Conservation (phyloP, 2,797 vertebrate species). For the Tarsius wallacei region DNA sequence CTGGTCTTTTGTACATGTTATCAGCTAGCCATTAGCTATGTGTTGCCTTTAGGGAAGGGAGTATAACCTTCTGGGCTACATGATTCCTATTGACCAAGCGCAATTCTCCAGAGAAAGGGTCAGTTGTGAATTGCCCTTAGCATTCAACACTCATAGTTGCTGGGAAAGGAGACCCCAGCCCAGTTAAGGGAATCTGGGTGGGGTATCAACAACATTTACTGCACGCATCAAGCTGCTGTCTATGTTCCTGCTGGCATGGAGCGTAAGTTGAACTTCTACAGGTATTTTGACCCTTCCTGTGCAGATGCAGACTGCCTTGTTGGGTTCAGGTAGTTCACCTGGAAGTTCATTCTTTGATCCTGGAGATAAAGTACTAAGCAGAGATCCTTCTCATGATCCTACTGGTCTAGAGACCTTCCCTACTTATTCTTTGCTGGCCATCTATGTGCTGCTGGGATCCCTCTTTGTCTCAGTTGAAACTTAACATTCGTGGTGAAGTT, state of each 20-base stretch:
- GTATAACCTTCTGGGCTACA: neutral
- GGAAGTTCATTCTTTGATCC: conserved; percentile 38
- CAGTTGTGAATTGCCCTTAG: neutral
- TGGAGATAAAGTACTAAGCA: neutral
- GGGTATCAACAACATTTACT: neutral
- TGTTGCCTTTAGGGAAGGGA: neutral
- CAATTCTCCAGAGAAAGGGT: neutral
- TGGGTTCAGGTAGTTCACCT: neutral
- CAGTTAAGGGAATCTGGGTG: neutral
- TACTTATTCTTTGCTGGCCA: neutral
- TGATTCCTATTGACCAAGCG: neutral
- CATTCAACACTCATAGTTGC: neutral
- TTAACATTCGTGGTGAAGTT: conserved; percentile 31
- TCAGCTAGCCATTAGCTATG: neutral
- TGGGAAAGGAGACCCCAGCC: neutral
- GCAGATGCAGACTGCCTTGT: neutral
- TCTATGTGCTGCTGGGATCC: neutral
- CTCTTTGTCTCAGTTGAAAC: neutral
- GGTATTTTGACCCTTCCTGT: neutral
- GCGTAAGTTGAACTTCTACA: neutral
- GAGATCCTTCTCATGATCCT: neutral
- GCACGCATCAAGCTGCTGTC: neutral
- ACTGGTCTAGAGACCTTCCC: neutral
- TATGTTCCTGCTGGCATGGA: neutral
- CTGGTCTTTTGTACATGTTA: neutral